These are phyloP conservation scores for Phoxinus dragarum DNA, from an alignment of 2,797 vertebrate species.

Conservation along the genomic window DNA sequence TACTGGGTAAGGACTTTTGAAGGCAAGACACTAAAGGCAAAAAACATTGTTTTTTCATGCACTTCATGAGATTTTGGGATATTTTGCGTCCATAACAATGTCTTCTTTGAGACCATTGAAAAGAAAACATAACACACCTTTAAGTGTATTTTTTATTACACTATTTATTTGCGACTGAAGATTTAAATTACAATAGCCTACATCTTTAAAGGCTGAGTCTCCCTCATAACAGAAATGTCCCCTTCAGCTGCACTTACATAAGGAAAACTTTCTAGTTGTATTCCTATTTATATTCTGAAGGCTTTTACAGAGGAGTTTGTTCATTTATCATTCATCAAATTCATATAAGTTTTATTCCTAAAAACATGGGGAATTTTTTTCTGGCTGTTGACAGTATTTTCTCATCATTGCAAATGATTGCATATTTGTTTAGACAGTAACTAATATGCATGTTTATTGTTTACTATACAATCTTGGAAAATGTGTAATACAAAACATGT, in stretches of 20 bases:
- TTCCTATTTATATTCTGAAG: neutral
- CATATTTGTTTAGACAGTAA: neutral
- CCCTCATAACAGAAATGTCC: neutral
- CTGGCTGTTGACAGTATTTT: no score
- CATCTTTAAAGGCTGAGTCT: neutral
- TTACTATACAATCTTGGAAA: no score
- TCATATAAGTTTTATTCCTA: neutral
- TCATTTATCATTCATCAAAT: neutral
- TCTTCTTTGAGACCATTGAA: neutral
- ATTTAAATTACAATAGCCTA: neutral
- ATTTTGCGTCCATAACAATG: neutral
- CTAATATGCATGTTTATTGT: neutral
- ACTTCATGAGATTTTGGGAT: neutral
- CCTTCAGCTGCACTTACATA: neutral
- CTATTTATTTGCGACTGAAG: neutral
- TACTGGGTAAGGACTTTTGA: neutral
- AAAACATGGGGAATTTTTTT: neutral
- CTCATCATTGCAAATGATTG: no score
- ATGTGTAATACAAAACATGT: neutral
- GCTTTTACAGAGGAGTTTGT: neutral
- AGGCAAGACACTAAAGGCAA: neutral
- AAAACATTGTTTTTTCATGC: neutral
- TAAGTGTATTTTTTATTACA: neutral
- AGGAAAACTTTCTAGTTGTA: neutral
- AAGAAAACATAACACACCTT: neutral